Percentiles rank a stretch among this genome's conserved stretches.
These are phyloP conservation scores for Adela reaumurella DNA, from an alignment of 2,888 invertebrate genomes.

Conservation along the genomic window DNA sequence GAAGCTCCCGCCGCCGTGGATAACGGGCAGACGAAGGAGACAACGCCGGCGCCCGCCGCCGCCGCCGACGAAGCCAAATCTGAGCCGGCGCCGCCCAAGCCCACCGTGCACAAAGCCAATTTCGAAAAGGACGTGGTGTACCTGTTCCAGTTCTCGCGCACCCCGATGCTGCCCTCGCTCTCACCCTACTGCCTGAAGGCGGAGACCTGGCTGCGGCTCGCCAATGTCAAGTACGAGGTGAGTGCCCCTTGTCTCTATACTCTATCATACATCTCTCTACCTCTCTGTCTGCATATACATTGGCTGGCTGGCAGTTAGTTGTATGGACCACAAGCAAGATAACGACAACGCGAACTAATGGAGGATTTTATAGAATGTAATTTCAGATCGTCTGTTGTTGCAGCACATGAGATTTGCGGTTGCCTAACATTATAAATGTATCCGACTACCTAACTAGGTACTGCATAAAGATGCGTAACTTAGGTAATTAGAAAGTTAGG, in stretches of 20 bases:
- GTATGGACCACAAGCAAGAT: no score
- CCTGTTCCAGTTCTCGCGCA: conserved; percentile 90
- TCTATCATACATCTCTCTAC: not conserved
- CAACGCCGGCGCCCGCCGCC: conserved; percentile 27
- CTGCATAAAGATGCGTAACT: no score
- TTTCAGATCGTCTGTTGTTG: no score
- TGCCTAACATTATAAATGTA: no score
- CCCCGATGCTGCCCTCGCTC: conserved; percentile 83
- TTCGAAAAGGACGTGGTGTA: conserved; percentile 92
- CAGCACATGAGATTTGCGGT: no score
- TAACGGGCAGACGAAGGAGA: conserved; percentile 42
- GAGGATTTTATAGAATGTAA: no score
- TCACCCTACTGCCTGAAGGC: conserved; percentile 94
- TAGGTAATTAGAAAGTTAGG: no score
- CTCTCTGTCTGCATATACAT: no score
- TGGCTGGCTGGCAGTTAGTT: no score
- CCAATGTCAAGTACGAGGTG: conserved; percentile 92
- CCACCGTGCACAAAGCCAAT: conserved; percentile 79
- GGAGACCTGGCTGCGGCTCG: conserved; percentile 91
- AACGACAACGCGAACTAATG: no score
- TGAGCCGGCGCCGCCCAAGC: conserved; percentile 69
- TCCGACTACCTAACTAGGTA: no score
- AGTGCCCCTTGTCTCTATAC: conserved; percentile 26
- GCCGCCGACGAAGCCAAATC: conserved; percentile 44
- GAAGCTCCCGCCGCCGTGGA: conserved; percentile 36